Conservation (phyloP, 2,113 vertebrate genomes). For the Haplochromis burtoni region DNA sequence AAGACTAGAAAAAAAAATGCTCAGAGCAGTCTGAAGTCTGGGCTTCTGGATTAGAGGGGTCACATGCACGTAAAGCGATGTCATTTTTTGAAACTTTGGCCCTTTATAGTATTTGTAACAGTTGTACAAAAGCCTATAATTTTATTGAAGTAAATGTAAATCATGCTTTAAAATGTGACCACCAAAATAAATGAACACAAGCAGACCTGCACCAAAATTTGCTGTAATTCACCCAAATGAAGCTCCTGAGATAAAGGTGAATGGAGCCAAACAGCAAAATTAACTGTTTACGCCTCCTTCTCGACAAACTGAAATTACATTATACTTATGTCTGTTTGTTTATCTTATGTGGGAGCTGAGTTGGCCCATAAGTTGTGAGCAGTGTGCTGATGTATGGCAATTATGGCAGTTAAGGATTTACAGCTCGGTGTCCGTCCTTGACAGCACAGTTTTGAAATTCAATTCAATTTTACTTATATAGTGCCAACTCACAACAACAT, state of each 20-base stretch:
- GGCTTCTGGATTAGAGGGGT: not conserved
- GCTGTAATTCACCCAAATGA: not conserved
- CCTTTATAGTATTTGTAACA: not conserved
- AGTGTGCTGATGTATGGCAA: not conserved
- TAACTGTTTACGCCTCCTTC: not conserved
- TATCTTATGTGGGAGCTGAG: fast-evolving
- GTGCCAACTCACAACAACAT: not conserved
- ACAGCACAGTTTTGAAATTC: not conserved
- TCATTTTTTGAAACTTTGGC: not conserved
- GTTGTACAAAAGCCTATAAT: not conserved
- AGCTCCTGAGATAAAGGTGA: not conserved
- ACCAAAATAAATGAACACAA: not conserved
- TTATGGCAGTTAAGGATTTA: not conserved
- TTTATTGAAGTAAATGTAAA: not conserved
- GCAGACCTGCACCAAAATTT: not conserved
- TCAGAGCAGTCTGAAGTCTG: not conserved
- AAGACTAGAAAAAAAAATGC: not conserved
- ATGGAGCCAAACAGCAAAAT: not conserved
- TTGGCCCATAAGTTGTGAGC: not conserved
- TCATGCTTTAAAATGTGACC: not conserved
- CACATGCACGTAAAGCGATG: not conserved
- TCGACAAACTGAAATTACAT: not conserved
- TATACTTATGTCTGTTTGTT: not conserved
- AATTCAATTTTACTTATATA: not conserved
- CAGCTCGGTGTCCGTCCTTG: not conserved